Evolutionary conservation across 2,888 invertebrate species (phyloP).

Genomic region (Drosophila merina): DNA sequence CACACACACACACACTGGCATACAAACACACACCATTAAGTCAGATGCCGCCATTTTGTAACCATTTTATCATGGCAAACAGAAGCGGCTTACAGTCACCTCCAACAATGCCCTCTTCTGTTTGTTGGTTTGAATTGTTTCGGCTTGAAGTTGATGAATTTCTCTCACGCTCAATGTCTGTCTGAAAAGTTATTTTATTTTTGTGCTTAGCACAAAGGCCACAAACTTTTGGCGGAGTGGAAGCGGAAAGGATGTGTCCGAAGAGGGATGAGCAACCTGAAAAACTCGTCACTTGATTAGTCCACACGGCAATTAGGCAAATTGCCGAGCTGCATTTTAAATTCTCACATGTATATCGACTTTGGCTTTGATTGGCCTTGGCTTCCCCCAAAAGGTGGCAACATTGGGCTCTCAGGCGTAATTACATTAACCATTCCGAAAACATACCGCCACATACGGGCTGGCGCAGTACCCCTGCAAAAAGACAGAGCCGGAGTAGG

Average conservation of each 20-base stretch:
- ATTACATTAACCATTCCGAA: slow-evolving; percentile 76
- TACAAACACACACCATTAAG: slow-evolving; percentile 53
- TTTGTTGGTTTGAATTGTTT: slow-evolving; percentile 43
- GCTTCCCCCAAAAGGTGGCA: slow-evolving; percentile 17
- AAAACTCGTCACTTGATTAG: slow-evolving; percentile 62
- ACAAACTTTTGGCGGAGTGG: background rate
- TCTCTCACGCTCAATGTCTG: slow-evolving; percentile 54
- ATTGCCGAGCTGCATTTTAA: slow-evolving; percentile 61
- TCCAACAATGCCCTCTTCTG: slow-evolving; percentile 16
- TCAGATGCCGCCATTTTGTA: slow-evolving; percentile 77
- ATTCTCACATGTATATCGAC: slow-evolving; percentile 54
- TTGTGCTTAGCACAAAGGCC: slow-evolving; percentile 48
- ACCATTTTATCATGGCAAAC: slow-evolving; percentile 72
- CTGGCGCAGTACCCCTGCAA: background rate
- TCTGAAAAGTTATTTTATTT: slow-evolving; percentile 64
- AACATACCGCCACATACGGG: slow-evolving; percentile 43
- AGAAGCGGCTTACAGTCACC: slow-evolving; percentile 37
- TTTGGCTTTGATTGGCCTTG: slow-evolving; percentile 38
- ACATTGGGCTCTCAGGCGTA: slow-evolving; percentile 63
- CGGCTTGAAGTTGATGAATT: slow-evolving; percentile 64
- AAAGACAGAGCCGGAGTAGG: slow-evolving; percentile 22
- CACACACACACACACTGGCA: slow-evolving; percentile 16
- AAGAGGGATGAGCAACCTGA: background rate
- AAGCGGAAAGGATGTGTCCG: background rate
- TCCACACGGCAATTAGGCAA: slow-evolving; percentile 65